A percentile compares a stretch with the other conserved stretches of the same genome.
Evolutionary conservation across 92 coral and sea anemone genomes (phyloP).

Genomic region (Actinernus sp.): DNA sequence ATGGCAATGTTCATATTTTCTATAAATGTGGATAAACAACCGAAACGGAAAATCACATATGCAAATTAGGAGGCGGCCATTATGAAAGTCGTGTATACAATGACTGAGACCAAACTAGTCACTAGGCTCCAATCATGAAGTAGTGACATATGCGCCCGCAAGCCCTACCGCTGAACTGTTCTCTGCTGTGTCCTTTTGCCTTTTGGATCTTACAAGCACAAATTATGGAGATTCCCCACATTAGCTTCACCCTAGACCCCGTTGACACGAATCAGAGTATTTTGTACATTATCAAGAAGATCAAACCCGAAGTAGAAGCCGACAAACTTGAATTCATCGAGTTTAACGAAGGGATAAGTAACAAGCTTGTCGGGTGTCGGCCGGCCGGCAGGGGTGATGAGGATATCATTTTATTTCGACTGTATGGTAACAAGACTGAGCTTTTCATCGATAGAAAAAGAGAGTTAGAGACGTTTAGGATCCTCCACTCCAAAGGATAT

Average conservation of each 20-base stretch:
- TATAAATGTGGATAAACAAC: too few species aligned
- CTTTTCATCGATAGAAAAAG: conserved; percentile 88
- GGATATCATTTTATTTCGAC: conserved; percentile 86
- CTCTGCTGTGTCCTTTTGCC: too few species aligned
- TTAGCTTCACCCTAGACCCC: conserved; percentile 63
- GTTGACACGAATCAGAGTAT: conserved; percentile 72
- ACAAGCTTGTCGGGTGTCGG: conserved; percentile 87
- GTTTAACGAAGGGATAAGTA: conserved; percentile 95
- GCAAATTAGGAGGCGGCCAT: too few species aligned
- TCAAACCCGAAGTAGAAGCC: conserved; percentile 70
- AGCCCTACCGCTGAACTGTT: too few species aligned
- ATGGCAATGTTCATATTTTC: too few species aligned
- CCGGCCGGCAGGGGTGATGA: conserved; percentile 46
- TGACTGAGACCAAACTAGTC: too few species aligned
- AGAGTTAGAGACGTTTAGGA: conserved; percentile 84
- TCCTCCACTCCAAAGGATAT: conserved; percentile 76
- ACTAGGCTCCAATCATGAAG: too few species aligned
- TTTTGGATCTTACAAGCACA: too few species aligned
- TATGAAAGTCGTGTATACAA: too few species aligned
- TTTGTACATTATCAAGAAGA: conserved; percentile 62
- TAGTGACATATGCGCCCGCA: too few species aligned
- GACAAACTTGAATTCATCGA: conserved; percentile 73
- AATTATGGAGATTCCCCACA: conserved; percentile 86
- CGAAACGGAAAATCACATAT: too few species aligned
- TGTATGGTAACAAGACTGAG: conserved; percentile 95